Evolutionary conservation across 2,113 vertebrate genomes (phyloP).

Genomic region (Carassius auratus): DNA sequence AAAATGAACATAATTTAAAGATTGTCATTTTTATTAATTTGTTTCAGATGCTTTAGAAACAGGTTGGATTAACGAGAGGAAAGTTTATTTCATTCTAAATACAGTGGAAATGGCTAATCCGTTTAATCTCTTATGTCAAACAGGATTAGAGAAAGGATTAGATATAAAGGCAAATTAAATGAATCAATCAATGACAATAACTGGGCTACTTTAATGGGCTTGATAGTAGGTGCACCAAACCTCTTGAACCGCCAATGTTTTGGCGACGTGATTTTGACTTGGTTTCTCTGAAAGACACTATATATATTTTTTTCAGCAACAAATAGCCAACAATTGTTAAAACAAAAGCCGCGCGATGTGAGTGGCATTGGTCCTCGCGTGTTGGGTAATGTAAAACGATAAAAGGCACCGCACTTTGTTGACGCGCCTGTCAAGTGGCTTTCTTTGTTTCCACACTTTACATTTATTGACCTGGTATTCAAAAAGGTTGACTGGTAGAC

Average conservation of each 20-base stretch:
- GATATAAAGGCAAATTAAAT: slow-evolving; percentile 65
- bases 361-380: slow-evolving; percentile 23
- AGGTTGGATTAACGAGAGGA: slow-evolving; percentile 3
- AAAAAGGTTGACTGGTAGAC: slow-evolving; percentile 60
- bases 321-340: slow-evolving; percentile 26
- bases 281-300: neutral
- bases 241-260: neutral
- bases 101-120: slow-evolving; percentile 65
- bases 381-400: slow-evolving; percentile 32
- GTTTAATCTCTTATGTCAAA: slow-evolving; percentile 66
- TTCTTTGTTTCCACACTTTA: slow-evolving; percentile 47
- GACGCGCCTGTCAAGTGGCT: slow-evolving; percentile 41
- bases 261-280: slow-evolving; percentile 7
- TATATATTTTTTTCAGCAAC: neutral
- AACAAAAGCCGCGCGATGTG: slow-evolving; percentile 19
- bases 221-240: neutral
- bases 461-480: slow-evolving; percentile 61
- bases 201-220: slow-evolving; percentile 51
- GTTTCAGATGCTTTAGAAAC: neutral
- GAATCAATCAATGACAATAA: slow-evolving; percentile 61
- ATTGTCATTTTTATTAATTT: neutral
- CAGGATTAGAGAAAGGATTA: slow-evolving; percentile 70
- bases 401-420: slow-evolving; percentile 49
- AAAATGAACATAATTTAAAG: too few relatives aligned
- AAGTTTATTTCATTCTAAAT: slow-evolving; percentile 19